Evolutionary conservation across 2,888 invertebrate species (phyloP).

Genomic region (Cybosia mesomella): DNA sequence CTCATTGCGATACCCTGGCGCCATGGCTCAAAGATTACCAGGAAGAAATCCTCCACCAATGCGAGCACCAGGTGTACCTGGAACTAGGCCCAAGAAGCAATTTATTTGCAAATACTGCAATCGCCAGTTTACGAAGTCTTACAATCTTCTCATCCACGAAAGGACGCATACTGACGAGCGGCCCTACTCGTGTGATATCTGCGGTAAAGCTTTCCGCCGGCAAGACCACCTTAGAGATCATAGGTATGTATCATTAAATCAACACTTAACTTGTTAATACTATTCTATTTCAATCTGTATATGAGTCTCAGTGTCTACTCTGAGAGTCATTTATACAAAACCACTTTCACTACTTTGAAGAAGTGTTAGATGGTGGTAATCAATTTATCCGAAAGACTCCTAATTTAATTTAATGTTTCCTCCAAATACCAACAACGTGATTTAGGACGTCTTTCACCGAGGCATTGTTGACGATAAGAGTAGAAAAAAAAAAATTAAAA

Average conservation of each 20-base stretch:
- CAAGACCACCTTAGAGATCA: conserved; percentile 97
- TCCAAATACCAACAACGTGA: conserved; percentile 77
- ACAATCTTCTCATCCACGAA: conserved; percentile 98
- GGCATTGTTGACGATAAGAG: conserved; percentile 81
- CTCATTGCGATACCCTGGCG: conserved; percentile 80
- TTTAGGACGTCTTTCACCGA: conserved; percentile 77
- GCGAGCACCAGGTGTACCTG: conserved; percentile 86
- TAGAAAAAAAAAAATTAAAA: conserved; percentile 76
- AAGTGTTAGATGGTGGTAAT: conserved; percentile 39
- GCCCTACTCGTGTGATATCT: conserved; percentile 98
- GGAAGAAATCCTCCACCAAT: conserved; percentile 85
- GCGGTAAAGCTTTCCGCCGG: conserved; percentile 97
- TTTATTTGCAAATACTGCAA: conserved; percentile 99
- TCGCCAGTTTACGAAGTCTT: conserved; percentile 98
- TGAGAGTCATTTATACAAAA: conserved; percentile 21
- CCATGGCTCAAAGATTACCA: conserved; percentile 83
- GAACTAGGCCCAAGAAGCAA: conserved; percentile 91
- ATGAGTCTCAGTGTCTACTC: conserved; percentile 17
- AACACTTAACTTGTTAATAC: conserved; percentile 30
- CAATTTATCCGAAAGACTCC: conserved; percentile 60
- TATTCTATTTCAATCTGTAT: conserved; percentile 37
- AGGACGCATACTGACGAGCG: conserved; percentile 98
- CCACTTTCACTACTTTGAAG: conserved; percentile 55
- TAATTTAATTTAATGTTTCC: conserved; percentile 73
- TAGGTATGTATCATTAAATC: conserved; percentile 86